Evolutionary conservation across 2,888 invertebrate species (phyloP), one percentile per base, ranked within the genome.

Genomic region (Agrotis exclamationis): DNA sequence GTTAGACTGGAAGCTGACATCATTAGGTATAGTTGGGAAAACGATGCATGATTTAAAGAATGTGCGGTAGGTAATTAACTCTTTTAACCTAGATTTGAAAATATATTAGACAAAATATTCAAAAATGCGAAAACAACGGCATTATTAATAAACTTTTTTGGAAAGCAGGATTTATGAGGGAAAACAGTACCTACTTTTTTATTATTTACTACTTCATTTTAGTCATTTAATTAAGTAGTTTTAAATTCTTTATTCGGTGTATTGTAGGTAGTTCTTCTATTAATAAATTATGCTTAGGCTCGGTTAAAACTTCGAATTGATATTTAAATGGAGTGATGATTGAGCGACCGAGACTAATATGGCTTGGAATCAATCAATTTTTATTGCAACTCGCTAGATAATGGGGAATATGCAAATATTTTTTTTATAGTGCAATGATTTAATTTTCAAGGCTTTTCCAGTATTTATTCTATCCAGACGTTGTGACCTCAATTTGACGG

Each of bases 311-410:
- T 44, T 24, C 1, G 24, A 63, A 71, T 57, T 20, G 18, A 67
- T 64, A 63, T 70, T 51, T 64, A 59, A 68, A 80, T 68, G 60
- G 59, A 56, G 54, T 68, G 63, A 28, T 59, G 60, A 72, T 18
- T 70, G 60, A 66, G 75, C 39, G 56, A 68, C 60, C 74, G 62
- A 58, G 33, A 47, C 62, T 24, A 69, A 83, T 71, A 67, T 28
- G 60, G 69, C 20, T 33, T 69, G 48, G 33, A 28, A 75, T 63
- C 62, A 80, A 82, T 83, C 58, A 67, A 71, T 69, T 74, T 65
- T 58, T 65, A 60, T 72, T 66, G 62, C 20, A 39, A 60, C 44
- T 53, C 44, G 45, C 53, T 66, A 59, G 39, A 60, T 72, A 65
- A 54, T 65, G 22, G 47, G 11, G 51, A 56, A 62, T 70, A 60